A percentile compares a stretch with the other conserved stretches of the same genome.
phyloP scores from a whole-genome alignment of 2,113 vertebrate species.

The Hippocampus guttulatus region DNA sequence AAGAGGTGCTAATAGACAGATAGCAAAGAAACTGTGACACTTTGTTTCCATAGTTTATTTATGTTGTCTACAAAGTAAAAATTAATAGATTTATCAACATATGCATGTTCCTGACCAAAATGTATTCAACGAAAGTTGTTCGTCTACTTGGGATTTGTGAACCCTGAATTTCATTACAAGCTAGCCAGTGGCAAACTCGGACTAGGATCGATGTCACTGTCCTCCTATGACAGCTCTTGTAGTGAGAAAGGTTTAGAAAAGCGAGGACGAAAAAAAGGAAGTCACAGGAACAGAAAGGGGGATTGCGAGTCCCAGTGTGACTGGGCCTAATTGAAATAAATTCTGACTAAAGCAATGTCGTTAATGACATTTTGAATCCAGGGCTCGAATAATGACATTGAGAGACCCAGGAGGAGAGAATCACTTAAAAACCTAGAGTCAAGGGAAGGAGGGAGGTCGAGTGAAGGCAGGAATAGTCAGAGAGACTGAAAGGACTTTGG shows the following conservation, averaged over 20 bases:
- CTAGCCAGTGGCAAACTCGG: background rate
- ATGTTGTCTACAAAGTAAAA: too few species aligned
- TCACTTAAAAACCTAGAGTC: conserved; percentile 43
- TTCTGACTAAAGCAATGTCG: conserved; percentile 65
- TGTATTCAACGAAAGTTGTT: too few species aligned
- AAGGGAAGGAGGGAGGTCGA: conserved; percentile 3
- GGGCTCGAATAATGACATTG: conserved; percentile 64
- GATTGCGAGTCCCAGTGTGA: conserved; percentile 48
- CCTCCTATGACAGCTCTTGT: background rate
- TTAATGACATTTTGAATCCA: conserved; percentile 67
- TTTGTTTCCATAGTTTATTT: too few species aligned
- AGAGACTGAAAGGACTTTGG: background rate
- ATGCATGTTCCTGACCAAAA: too few species aligned
- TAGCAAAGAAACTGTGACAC: too few species aligned
- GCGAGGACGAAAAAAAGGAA: conserved; percentile 3
- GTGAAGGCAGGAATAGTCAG: conserved; percentile 13
- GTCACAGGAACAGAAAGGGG: conserved; percentile 2
- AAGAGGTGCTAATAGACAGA: too few species aligned
- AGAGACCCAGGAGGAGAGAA: conserved; percentile 36
- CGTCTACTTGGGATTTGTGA: too few species aligned
- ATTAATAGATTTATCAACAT: too few species aligned
- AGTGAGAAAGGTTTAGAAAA: conserved; percentile 8
- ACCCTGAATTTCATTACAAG: too few species aligned
- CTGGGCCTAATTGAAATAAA: conserved; percentile 66
- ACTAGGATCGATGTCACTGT: conserved; percentile 32